Base-by-base conservation (phyloP, 92 coral and sea anemone species). In the Porites cylindrica region DNA sequence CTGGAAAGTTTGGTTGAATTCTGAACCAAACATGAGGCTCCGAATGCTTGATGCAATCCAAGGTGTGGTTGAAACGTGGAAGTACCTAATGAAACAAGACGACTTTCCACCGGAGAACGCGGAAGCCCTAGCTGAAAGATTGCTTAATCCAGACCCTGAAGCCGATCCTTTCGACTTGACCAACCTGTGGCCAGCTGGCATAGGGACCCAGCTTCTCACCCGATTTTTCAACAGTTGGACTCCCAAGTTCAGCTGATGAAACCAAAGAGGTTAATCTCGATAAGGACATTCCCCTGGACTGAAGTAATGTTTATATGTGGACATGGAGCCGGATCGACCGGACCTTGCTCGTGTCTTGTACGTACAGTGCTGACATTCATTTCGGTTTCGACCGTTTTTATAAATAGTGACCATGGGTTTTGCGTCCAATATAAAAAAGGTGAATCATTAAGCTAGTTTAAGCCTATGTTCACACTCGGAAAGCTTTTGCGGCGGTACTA, bases 11-110 rank as follows among this genome's bases (percentile, higher is more conserved):
- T 58, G 32, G 80, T 4, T 60, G 51, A 32, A 32, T 14, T 13
- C 68, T 76, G 84, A 79, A 12, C 47, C 38, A 6, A 43, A 79
- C 24, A 17, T 79, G 60, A 63, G 72, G 50, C 54, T 17, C 60
- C 84, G 84, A 24, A 79, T 79, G 72, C 84, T 79, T 29, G 13
- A 7, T n/a, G 84, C 72, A 52, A 43, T 84, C 43, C 60, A 84
- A 69, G 80, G 88, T 13, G 13, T 29, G 16, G 14, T 75, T 3
- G 58, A 74, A 60, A 8, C 11, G 2, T 14, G 62, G 17, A 84
- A 61, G 60, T 63, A 58, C 47, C 7, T 20, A 7, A 1, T 19
- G 10, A 61, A 62, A 16, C 88, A 84, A 76, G 67, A 53, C 0
- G 72, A 72, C 62, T 18, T 84, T 16, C 60, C 19, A n/a, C 24